phyloP scores from a whole-genome alignment of 2,888 invertebrate species.

The Geophilus truncorum region DNA sequence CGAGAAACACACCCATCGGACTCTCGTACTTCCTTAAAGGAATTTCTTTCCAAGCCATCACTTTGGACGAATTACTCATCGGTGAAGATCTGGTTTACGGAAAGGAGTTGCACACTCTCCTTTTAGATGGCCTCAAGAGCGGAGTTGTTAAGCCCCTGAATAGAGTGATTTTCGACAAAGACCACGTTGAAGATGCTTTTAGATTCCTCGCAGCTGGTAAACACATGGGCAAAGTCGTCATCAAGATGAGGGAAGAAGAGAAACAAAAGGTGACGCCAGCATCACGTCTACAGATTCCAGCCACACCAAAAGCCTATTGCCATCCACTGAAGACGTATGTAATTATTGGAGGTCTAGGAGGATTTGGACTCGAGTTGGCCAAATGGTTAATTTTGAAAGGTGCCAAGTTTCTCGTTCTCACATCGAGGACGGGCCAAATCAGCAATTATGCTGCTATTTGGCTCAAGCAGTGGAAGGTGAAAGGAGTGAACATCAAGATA shows the following conservation, averaged over 20 bases:
- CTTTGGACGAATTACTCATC: conserved; percentile 88
- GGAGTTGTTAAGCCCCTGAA: conserved; percentile 88
- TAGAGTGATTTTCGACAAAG: conserved; percentile 76
- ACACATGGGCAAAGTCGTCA: conserved; percentile 93
- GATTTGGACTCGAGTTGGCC: conserved; percentile 53
- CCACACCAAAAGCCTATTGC: conserved; percentile 50
- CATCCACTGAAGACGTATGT: conserved; percentile 43
- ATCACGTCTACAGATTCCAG: conserved; percentile 43
- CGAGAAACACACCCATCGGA: conserved; percentile 66
- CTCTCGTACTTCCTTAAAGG: conserved; percentile 83
- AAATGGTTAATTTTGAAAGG: conserved; percentile 51
- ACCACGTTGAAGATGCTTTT: conserved; percentile 89
- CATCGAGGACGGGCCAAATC: conserved; percentile 51
- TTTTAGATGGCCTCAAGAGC: conserved; percentile 74
- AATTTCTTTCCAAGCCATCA: conserved; percentile 93
- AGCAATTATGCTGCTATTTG: conserved; percentile 52
- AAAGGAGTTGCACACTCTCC: conserved; percentile 65
- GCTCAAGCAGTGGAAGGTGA: conserved; percentile 48
- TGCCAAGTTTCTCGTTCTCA: conserved; percentile 50
- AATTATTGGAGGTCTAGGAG: conserved; percentile 52
- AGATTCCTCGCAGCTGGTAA: conserved; percentile 92
- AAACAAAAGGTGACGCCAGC: no score
- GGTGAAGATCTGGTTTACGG: conserved; percentile 62
- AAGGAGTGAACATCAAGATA: conserved; percentile 40
- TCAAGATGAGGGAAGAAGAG: conserved; percentile 58